Base-by-base conservation (phyloP, 2,113 vertebrate species). In the Bubo bubo region DNA sequence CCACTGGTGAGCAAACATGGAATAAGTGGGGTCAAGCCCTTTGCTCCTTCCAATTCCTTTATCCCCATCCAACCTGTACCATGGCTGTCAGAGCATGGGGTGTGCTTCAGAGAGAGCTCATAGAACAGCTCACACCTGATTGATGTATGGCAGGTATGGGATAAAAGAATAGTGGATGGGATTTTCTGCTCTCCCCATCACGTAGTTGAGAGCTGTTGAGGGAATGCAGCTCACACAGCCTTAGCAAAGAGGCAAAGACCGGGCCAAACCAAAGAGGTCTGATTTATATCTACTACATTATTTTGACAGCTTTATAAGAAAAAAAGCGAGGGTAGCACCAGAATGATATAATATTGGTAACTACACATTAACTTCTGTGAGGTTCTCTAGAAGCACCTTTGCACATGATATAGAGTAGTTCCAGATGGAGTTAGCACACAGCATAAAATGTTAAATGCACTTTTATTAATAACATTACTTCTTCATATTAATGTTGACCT, bases 1-100 rank as follows among this genome's bases (percentile, higher is more conserved):
- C 3, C 15, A 52, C 14, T 43, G 63, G 8, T 0, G 4, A 91
- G 23, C 9, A 89, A 85, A 66, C 0, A 0, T 45, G 49, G 62
- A n/a, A 56, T n/a, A 64, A 32, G 3, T 30, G 12, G 24, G 16
- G 28, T 62, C 11, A 21, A 76, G 9, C 1, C 8, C 14, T 20
- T 56, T 41, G 6, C 6, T 87, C 17, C 14, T 95, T 34, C 20
- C 8, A 27, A 0, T 55, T 86, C 24, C 45, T 66, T 34, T 24
- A 30, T 27, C 32, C 16, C 27, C 41, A 63, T 34, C 27, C 75
- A 71, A 14, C 27, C 15, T 20, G 15, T 27, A 10, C 10, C 1
- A 3, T 2, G 52, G 19, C 52, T 86, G n/a, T 27, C 62, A 72
- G 60, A 32, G 32, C 0, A 0, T 18, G 8, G 28, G 18, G 1